Base-by-base conservation (phyloP, 1,140 invertebrate species). In the Drosophila sechellia region DNA sequence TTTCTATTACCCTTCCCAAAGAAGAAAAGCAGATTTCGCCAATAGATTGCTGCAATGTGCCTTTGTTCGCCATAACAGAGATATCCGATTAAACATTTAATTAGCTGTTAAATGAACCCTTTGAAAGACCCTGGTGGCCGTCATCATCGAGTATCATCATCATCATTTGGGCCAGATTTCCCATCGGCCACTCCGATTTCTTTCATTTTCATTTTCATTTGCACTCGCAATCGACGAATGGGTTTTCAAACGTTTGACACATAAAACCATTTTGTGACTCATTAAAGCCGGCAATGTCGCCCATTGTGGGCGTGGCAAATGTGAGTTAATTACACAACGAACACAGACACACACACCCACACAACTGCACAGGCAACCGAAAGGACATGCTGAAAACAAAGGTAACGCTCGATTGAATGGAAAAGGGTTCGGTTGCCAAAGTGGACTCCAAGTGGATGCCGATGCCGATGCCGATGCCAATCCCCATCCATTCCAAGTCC, bases 221-320 rank as follows among this genome's bases (percentile, higher is more conserved):
- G 52, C 60, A 57, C 43, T 76, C 57, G 39, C 65, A 59, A 53
- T 61, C 71, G 55, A 54, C 58, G 68, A 75, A 79, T 74, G 71
- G 72, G 48, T 81, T 81, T 81, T 75, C 81, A 89, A 89, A 84
- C 86, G 86, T 89, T 87, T 83, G 79, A 83, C 75, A 87, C 84
- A 87, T 87, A 79, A 87, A 89, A 83, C 74, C 79, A 70, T 86
- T 86, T 86, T 85, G 78, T 75, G 78, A 87, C 83, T 85, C 84
- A 83, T 86, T 77, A 77, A 77, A 77, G 37, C 49, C 54, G 60
- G 72, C 68, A 57, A 57, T 70, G 65, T 53, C 53, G 39, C 59
- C 59, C 70, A 37, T 52, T 75, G 50, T 56, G 70, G 71, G 70
- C 60, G 72, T 75, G 22, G 53, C 57, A 48, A 59, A 66, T 84